A percentile compares a stretch with the other conserved stretches of the same genome.
Evolutionary conservation across 2,113 vertebrate species (phyloP).

Genomic region (Bungarus multicinctus): DNA sequence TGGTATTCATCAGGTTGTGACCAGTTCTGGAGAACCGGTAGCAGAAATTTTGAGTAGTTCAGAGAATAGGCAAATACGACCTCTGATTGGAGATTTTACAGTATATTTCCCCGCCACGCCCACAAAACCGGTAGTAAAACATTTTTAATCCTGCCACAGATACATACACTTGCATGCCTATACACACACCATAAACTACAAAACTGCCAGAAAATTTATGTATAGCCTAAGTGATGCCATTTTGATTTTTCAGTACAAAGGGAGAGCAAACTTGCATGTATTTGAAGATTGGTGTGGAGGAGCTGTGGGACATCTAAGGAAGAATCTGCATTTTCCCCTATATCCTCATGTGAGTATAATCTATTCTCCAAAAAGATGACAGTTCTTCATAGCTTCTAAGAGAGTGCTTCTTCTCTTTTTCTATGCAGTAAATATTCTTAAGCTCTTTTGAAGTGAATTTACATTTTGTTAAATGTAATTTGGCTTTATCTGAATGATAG

Average conservation of each 20-base stretch:
- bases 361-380: background rate
- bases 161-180: background rate
- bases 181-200: background rate
- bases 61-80: too few relatives aligned
- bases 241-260: constrained; percentile 78
- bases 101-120: too few relatives aligned
- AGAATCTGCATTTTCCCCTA: constrained; percentile 94
- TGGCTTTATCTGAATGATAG: fast-evolving
- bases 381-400: background rate
- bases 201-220: background rate
- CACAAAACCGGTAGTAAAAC: too few relatives aligned
- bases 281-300: constrained; percentile 99
- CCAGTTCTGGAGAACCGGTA: too few relatives aligned
- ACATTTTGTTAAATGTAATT: background rate
- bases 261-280: constrained; percentile 93
- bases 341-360: constrained; percentile 91
- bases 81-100: too few relatives aligned
- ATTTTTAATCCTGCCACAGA: too few relatives aligned
- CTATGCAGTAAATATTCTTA: background rate
- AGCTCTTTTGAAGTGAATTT: background rate
- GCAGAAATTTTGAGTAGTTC: too few relatives aligned
- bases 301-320: constrained; percentile 84
- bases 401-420: background rate
- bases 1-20: too few relatives aligned
- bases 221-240: background rate